A percentile compares a stretch with the other conserved stretches of the same genome.
Evolutionary conservation across 2,888 invertebrate species (phyloP).

Genomic region (Allophyes oxyacanthae): DNA sequence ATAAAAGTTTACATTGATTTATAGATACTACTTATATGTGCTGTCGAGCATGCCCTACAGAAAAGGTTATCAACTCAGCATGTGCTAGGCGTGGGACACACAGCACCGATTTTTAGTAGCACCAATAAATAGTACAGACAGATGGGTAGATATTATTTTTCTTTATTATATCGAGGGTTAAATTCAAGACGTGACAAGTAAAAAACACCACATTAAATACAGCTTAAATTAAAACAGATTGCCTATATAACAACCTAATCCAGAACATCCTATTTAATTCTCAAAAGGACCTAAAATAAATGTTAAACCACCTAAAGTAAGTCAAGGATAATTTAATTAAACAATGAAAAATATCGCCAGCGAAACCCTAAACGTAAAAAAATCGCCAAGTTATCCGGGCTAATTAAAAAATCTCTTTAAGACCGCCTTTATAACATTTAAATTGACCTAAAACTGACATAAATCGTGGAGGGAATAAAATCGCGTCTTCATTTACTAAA

Average conservation of each 20-base stretch:
- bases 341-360: slow-evolving; percentile 38
- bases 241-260: slow-evolving; percentile 9
- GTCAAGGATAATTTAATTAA: slow-evolving; percentile 32
- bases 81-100: too few species aligned
- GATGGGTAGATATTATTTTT: too few species aligned
- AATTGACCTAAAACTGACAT: slow-evolving; percentile 58
- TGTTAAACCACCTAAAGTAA: slow-evolving; percentile 22
- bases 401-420: slow-evolving; percentile 57
- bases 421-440: slow-evolving; percentile 45
- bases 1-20: too few species aligned
- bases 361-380: slow-evolving; percentile 19
- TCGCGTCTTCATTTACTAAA: slow-evolving; percentile 56
- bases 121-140: too few species aligned
- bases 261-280: slow-evolving; percentile 1
- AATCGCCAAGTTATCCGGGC: slow-evolving; percentile 32
- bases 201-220: not conserved
- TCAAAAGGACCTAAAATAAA: slow-evolving; percentile 22
- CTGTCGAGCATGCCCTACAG: too few species aligned
- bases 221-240: not conserved
- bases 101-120: too few species aligned
- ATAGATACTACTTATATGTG: too few species aligned
- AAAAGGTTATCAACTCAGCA: too few species aligned
- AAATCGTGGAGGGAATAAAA: slow-evolving; percentile 54
- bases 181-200: not conserved
- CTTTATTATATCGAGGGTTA: too few species aligned